Percentiles rank a stretch among this genome's conserved stretches.
Conservation (phyloP, 2,888 invertebrate species). For the Xiphydria camelus region DNA sequence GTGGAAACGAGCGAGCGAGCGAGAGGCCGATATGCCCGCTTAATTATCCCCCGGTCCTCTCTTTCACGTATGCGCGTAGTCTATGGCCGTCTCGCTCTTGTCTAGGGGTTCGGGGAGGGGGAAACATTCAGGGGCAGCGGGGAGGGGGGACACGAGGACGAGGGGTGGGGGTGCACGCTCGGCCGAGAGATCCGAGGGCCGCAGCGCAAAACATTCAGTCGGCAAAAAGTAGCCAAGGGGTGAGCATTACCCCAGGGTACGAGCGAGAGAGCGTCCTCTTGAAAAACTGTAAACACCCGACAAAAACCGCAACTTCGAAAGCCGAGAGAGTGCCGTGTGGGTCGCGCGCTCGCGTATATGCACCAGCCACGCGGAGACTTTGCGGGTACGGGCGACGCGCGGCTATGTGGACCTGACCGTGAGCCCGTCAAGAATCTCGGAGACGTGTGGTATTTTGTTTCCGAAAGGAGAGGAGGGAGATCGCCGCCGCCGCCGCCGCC, state of each 20-base stretch:
- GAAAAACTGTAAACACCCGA: conserved; percentile 30
- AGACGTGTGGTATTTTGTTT: no score
- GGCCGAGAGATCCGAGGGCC: conserved; percentile 25
- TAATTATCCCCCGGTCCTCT: conserved; percentile 48
- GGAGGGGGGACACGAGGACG: conserved; percentile 30
- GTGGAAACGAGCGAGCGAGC: conserved; percentile 20
- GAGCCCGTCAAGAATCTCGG: no score
- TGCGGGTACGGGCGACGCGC: background rate
- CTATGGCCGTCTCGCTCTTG: conserved; percentile 29
- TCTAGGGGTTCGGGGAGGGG: conserved; percentile 22
- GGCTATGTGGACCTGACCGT: conserved; percentile 23
- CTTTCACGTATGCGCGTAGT: conserved; percentile 24
- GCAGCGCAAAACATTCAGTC: conserved; percentile 58
- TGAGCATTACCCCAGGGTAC: conserved; percentile 50
- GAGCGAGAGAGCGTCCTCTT: conserved; percentile 15
- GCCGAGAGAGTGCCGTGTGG: background rate
- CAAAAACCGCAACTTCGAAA: conserved; percentile 11
- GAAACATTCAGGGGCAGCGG: conserved; percentile 21
- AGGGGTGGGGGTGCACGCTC: conserved; percentile 21
- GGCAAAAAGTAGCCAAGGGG: conserved; percentile 59
- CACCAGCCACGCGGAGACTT: background rate
- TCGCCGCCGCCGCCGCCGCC: no score
- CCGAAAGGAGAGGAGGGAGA: no score
- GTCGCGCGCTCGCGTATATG: background rate
- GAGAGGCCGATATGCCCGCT: conserved; percentile 46